Percentiles rank a stretch among this genome's conserved stretches.
Evolutionary conservation across 2,113 vertebrate genomes (phyloP).

Genomic region (Gasterosteus nipponicus): DNA sequence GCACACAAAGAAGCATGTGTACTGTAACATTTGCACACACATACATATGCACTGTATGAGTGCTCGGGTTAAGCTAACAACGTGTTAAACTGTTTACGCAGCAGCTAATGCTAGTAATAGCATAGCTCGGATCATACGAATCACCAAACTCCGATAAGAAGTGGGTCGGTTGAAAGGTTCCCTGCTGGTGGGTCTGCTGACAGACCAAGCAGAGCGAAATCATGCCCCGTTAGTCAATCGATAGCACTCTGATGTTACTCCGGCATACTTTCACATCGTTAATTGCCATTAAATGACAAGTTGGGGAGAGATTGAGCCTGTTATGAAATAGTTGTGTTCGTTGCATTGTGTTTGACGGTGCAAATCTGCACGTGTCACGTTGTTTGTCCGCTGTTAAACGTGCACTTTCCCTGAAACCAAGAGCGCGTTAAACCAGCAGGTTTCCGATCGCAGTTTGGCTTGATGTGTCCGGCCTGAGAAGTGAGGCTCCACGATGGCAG

Average conservation of each 20-base stretch:
- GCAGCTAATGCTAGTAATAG: not conserved
- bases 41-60: no score
- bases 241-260: not conserved
- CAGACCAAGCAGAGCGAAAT: not conserved
- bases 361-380: not conserved
- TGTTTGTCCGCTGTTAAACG: not conserved
- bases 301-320: no score
- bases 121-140: not conserved
- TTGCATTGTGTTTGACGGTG: not conserved
- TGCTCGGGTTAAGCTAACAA: not conserved
- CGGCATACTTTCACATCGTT: not conserved
- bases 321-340: no score
- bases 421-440: not conserved
- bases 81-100: not conserved
- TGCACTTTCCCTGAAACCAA: rapidly evolving
- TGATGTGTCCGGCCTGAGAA: not conserved
- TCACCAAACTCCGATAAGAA: not conserved
- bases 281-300: not conserved
- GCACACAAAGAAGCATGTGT: not conserved
- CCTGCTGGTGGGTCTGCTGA: not conserved
- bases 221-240: not conserved
- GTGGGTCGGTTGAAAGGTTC: not conserved
- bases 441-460: not conserved
- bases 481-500: conserved; percentile 39
- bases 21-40: no score